Conservation (phyloP, 1,140 invertebrate species). For the Drosophila funebris region DNA sequence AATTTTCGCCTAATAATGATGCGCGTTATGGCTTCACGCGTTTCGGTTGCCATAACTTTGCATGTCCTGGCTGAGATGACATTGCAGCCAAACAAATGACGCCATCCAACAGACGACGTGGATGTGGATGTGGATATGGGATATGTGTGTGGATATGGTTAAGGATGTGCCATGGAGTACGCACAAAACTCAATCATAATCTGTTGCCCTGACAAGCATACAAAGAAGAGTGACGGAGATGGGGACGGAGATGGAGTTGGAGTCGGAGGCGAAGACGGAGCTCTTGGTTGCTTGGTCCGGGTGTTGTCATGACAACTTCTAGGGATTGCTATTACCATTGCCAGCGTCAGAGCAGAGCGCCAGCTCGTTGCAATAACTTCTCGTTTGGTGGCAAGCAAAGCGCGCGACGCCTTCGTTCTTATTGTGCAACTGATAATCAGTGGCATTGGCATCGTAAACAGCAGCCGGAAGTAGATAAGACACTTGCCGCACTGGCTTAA, state of each 20-base stretch:
- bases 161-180: constrained; percentile 3
- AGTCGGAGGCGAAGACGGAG: neutral
- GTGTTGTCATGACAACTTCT: constrained; percentile 68
- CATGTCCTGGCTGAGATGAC: constrained; percentile 54
- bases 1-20: constrained; percentile 82
- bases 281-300: neutral
- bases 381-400: constrained; percentile 47
- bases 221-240: constrained; percentile 16
- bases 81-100: constrained; percentile 45
- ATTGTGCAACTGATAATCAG: constrained; percentile 74
- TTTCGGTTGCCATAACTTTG: constrained; percentile 70
- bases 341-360: constrained; percentile 4
- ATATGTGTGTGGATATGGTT: neutral
- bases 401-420: constrained; percentile 36
- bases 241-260: neutral
- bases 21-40: constrained; percentile 74
- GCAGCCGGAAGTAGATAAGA: constrained; percentile 77
- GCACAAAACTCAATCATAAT: constrained; percentile 76
- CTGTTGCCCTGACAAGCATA: constrained; percentile 60
- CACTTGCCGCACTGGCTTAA: constrained; percentile 74
- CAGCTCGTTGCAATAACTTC: constrained; percentile 77
- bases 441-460: constrained; percentile 76
- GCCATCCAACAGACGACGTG: constrained; percentile 4
- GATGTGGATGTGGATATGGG: neutral
- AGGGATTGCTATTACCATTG: constrained; percentile 11